Conservation (phyloP, 2,113 vertebrate genomes). For the Entelurus aequoreus region DNA sequence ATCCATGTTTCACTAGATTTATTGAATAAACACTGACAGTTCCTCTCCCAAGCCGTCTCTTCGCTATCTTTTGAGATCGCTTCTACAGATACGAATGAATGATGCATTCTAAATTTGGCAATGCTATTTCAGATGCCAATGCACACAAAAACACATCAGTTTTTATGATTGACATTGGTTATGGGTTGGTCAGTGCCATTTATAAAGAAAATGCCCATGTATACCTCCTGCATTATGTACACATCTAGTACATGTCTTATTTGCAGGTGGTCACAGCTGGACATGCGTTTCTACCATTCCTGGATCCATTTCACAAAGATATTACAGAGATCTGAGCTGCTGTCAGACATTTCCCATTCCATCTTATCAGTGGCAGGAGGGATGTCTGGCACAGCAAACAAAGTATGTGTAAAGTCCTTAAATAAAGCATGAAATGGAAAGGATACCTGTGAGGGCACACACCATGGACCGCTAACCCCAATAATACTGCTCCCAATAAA, state of each 20-base stretch:
- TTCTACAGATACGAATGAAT: constrained; percentile 2
- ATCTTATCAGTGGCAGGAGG: constrained; percentile 67
- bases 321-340: constrained; percentile 65
- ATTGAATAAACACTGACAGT: constrained; percentile 29
- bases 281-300: constrained; percentile 56
- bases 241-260: constrained; percentile 49
- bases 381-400: constrained; percentile 71
- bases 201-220: constrained; percentile 1
- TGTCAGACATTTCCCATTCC: constrained; percentile 66
- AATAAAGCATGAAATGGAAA: constrained; percentile 71
- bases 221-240: constrained; percentile 41
- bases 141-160: constrained; percentile 1
- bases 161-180: constrained; percentile 6
- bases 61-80: constrained; percentile 2
- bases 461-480: constrained; percentile 47
- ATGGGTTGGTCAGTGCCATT: not conserved
- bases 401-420: constrained; percentile 64
- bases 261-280: constrained; percentile 62
- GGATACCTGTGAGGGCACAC: constrained; percentile 44
- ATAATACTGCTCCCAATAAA: constrained; percentile 50
- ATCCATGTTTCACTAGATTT: constrained; percentile 53
- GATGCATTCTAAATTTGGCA: not conserved
- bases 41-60: constrained; percentile 6
- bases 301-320: constrained; percentile 65
- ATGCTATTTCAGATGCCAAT: not conserved